Evolutionary conservation across 1,140 invertebrate genomes (phyloP).

Genomic region (Dendroctonus valens): DNA sequence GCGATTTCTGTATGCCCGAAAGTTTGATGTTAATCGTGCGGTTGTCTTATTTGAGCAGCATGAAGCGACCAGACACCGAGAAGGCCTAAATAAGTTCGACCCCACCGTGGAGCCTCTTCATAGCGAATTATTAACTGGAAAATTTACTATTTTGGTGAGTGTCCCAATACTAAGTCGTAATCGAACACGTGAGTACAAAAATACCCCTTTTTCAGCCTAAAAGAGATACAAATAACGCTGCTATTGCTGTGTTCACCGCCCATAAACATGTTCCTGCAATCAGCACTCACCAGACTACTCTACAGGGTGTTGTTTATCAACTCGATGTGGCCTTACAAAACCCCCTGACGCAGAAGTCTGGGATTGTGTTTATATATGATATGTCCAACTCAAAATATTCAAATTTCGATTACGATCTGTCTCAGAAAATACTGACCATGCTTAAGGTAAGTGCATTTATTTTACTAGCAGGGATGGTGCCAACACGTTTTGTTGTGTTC

Average conservation of each 20-base stretch:
- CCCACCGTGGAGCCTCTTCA: slow-evolving; percentile 77
- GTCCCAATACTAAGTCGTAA: not conserved
- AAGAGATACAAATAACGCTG: slow-evolving; percentile 83
- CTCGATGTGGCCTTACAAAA: slow-evolving; percentile 92
- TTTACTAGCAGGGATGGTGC: no score
- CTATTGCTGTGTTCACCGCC: slow-evolving; percentile 94
- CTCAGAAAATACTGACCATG: slow-evolving; percentile 94
- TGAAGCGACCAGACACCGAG: slow-evolving; percentile 79
- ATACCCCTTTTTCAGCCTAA: slow-evolving; percentile 62
- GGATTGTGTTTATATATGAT: slow-evolving; percentile 97
- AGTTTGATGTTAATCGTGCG: slow-evolving; percentile 89
- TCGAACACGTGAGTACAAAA: not conserved
- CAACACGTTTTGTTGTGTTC: no score
- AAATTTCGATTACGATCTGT: slow-evolving; percentile 97
- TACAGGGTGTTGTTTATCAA: slow-evolving; percentile 92
- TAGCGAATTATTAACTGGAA: slow-evolving; percentile 86
- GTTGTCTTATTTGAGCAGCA: slow-evolving; percentile 87
- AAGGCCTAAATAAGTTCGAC: slow-evolving; percentile 82
- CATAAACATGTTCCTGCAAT: slow-evolving; percentile 81
- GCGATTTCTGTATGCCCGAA: slow-evolving; percentile 91
- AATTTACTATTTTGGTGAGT: slow-evolving; percentile 94
- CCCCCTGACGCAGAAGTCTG: slow-evolving; percentile 86
- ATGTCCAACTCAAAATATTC: slow-evolving; percentile 98
- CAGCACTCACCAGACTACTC: slow-evolving; percentile 86
- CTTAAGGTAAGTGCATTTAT: slow-evolving; percentile 78